Evolutionary conservation across 2,888 invertebrate species (phyloP).

Genomic region (Coleophora flavipennella): DNA sequence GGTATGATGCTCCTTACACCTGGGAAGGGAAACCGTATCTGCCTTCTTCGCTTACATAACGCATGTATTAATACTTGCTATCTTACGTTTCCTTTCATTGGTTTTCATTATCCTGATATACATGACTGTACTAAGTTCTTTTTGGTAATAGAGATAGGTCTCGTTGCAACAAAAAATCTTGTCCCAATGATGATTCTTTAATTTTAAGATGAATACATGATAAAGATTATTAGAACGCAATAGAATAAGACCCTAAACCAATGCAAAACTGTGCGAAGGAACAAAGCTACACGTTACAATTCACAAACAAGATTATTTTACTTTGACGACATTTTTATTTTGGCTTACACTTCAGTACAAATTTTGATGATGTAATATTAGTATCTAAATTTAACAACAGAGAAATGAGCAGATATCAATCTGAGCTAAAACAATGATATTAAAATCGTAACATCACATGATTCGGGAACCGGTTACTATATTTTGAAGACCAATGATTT

Average conservation of each 20-base stretch:
- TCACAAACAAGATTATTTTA: conserved; percentile 15
- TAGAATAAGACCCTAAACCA: conserved; percentile 24
- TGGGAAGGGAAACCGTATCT: too few species aligned
- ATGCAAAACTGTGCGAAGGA: conserved; percentile 18
- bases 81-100: too few species aligned
- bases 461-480: background rate
- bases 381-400: background rate
- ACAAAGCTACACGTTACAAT: conserved; percentile 18
- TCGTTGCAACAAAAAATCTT: conserved; percentile 23
- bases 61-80: too few species aligned
- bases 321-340: conserved; percentile 15
- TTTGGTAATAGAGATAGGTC: background rate
- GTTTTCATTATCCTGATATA: too few species aligned
- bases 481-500: background rate
- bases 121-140: too few species aligned
- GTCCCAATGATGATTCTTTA: conserved; percentile 28
- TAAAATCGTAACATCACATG: background rate
- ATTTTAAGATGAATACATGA: conserved; percentile 24
- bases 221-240: conserved; percentile 25
- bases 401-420: background rate
- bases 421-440: background rate
- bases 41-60: too few species aligned
- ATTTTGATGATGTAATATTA: conserved; percentile 5
- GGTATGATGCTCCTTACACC: too few species aligned
- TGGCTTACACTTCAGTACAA: conserved; percentile 2